Base-by-base conservation (phyloP, 2,797 vertebrate species). In the Pagetopsis macropterus region DNA sequence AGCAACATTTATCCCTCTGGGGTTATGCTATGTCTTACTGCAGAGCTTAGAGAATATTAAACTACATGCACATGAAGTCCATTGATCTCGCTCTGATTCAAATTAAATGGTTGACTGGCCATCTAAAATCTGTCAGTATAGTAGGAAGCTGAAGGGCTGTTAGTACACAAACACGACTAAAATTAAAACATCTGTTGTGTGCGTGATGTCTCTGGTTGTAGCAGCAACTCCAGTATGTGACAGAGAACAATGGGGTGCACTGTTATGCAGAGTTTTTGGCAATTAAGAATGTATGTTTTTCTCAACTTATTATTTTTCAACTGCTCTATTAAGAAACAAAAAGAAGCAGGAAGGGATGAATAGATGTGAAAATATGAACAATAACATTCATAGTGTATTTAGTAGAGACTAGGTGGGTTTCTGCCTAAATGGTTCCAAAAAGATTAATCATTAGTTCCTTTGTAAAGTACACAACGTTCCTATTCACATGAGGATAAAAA, bases 21-120 rank as follows among this genome's bases (percentile, higher is more conserved):
- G 65, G 59, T 65, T 80, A 72, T 50, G 48, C 63, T 58, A 33
- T 43, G 66, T 45, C 66, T 37, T 37, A 19, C 59, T 57, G 80
- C 65, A 68, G 61, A 56, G 67, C 65, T 74, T 55, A 63, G 65
- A 76, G 62, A 78, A 78, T 78, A 77, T 83, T 62, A 79, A 78
- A 74, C 51, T 71, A 48, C 62, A 75, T 3, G 49, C 6, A 2
- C 55, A 46, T 59, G 21, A 63, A 65, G 62, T 71, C 68, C 58
- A 77, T 70, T 89, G 81, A 84, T 84, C 62, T 81, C 3, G 2
- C 49, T 60, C 67, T 81, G 68, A 87, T 85, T 75, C 74, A 71
- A 74, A 72, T 86, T 21, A 86, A 16, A 60, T 58, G 78, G 55
- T 70, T 66, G 81, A 81, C 79, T 66, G 64, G 75, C 64, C 56